Base-by-base conservation (phyloP, 2,113 vertebrate species). In the Entomyzon cyanotis region DNA sequence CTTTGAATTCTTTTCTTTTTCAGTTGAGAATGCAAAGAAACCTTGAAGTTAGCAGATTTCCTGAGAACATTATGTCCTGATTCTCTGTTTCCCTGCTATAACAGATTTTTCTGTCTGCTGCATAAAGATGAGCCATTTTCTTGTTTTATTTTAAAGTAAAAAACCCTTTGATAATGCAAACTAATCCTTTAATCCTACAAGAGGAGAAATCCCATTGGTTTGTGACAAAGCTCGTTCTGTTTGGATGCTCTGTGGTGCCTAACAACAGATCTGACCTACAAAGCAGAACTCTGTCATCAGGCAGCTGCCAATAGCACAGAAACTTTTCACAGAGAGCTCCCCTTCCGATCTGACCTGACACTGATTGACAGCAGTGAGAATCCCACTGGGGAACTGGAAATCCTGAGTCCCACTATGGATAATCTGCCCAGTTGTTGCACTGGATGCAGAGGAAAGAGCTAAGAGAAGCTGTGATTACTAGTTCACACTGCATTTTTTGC, bases 361-460 rank as follows among this genome's bases (percentile, higher is more conserved):
- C 64, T 97, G 97, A 98, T 70, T 95, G 96, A 82, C 96, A 95
- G 78, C 67, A 95, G 94, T 93, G 86, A 67, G 89, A 97, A 97
- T 98, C 85, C 92, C 85, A 87, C 94, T 94, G 93, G 56, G 83
- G 58, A 67, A 44, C 89, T 97, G 96, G 76, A 95, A 95, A 94
- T 52, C 78, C 68, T 47, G 55, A 84, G 84, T 87, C 89, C 69
- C 58, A 15, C 83, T 19, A 1, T n/a, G 73, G 58, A 70, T 95
- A 90, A 88, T 80, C 84, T 88, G 76, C 77, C 55, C 76, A 44
- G 89, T 89, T 95, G 39, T 77, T 87, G 47, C 74, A 52, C 37
- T 39, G 35, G n/a, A 44, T 53, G 31, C 81, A 60, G 37, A 82
- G 83, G 27, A 39, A 42, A n/a, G 73, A 64, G 77, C 76, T 35